These are phyloP conservation scores for Meta bourneti DNA, from an alignment of 2,888 invertebrate genomes.

Conservation along the genomic window DNA sequence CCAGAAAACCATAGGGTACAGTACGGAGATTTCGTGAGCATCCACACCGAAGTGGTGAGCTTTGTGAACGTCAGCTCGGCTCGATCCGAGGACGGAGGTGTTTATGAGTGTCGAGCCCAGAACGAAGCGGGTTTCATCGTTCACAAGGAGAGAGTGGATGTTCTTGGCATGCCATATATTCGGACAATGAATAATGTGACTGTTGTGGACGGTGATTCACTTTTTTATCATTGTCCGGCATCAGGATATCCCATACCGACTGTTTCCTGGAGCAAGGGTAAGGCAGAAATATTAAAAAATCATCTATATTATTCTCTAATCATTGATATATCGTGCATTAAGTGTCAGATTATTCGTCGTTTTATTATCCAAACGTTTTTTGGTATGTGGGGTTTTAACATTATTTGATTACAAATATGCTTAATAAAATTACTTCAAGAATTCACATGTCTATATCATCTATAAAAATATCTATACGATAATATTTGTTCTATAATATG, in stretches of 20 bases:
- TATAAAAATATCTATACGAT: too few relatives aligned
- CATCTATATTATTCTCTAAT: not conserved
- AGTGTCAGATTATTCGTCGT: not conserved
- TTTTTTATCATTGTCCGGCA: constrained; percentile 80
- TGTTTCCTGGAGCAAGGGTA: constrained; percentile 81
- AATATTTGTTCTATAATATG: too few relatives aligned
- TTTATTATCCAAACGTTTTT: too few relatives aligned
- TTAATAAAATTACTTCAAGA: too few relatives aligned
- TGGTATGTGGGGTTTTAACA: too few relatives aligned
- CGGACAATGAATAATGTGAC: constrained; percentile 81
- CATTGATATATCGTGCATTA: not conserved
- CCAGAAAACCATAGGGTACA: constrained; percentile 78
- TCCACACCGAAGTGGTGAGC: constrained; percentile 80
- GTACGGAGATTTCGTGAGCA: constrained; percentile 79
- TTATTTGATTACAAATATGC: too few relatives aligned
- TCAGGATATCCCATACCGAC: constrained; percentile 80
- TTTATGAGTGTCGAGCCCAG: constrained; percentile 80
- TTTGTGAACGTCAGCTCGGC: constrained; percentile 80
- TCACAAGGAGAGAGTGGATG: constrained; percentile 78
- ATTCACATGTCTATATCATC: too few relatives aligned
- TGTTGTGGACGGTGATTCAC: constrained; percentile 80
- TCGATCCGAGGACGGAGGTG: constrained; percentile 81
- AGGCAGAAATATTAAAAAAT: not conserved
- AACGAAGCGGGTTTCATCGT: constrained; percentile 80
- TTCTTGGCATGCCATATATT: constrained; percentile 80